Conservation (phyloP, 1,140 invertebrate species). For the Acarapis woodi region DNA sequence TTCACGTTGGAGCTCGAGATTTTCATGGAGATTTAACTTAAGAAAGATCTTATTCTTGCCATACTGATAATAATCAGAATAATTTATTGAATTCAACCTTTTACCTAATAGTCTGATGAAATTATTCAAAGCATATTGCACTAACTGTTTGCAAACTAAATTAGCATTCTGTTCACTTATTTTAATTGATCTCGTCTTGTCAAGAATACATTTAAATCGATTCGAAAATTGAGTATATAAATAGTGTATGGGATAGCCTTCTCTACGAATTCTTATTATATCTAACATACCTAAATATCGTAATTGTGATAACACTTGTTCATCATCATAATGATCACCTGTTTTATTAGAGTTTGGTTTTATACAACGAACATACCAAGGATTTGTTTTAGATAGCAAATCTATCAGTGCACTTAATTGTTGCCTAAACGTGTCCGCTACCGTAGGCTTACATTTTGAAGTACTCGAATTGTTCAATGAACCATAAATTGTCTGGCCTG, state of each 20-base stretch:
- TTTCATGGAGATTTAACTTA: conserved; percentile 48
- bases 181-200: background rate
- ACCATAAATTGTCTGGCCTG: background rate
- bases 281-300: conserved; percentile 83
- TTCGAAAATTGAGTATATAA: conserved; percentile 40
- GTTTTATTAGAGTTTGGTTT: conserved; percentile 69
- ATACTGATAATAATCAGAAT: conserved; percentile 83
- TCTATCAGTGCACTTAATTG: conserved; percentile 71
- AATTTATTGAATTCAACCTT: conserved; percentile 28
- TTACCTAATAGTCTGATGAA: conserved; percentile 20
- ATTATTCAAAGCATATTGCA: no score
- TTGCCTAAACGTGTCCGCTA: conserved; percentile 67
- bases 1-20: conserved; percentile 46
- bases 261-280: conserved; percentile 56
- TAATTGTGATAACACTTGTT: conserved; percentile 59
- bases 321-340: conserved; percentile 48
- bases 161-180: background rate
- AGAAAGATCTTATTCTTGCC: conserved; percentile 71
- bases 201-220: conserved; percentile 34
- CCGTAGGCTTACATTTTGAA: conserved; percentile 64
- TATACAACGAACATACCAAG: conserved; percentile 83
- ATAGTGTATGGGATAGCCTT: conserved; percentile 65
- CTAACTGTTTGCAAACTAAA: no score
- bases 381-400: conserved; percentile 60
- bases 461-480: conserved; percentile 23